Evolutionary conservation across 2,113 vertebrate genomes (phyloP).

Genomic region (Kryptolebias marmoratus): DNA sequence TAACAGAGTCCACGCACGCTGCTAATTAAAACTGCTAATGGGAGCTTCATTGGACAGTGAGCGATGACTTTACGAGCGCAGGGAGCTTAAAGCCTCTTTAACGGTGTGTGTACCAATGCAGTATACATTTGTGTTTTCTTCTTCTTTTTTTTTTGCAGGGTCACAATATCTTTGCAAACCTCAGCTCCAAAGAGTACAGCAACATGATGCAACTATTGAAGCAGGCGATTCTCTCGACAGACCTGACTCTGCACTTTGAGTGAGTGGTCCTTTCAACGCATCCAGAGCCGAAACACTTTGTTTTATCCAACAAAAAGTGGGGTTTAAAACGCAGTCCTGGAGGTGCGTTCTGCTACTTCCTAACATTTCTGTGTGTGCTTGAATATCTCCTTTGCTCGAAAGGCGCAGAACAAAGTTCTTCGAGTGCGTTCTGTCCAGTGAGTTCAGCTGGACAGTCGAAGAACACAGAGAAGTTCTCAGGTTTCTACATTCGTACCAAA

Average conservation of each 20-base stretch:
- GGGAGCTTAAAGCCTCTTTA: slow-evolving; percentile 16
- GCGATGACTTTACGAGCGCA: slow-evolving; percentile 56
- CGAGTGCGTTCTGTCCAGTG: slow-evolving; percentile 75
- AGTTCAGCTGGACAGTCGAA: slow-evolving; percentile 81
- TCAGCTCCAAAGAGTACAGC: slow-evolving; percentile 84
- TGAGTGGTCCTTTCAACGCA: slow-evolving; percentile 61
- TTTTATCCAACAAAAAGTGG: neutral
- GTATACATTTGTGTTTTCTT: slow-evolving; percentile 29
- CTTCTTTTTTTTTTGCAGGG: slow-evolving; percentile 66
- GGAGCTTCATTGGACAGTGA: slow-evolving; percentile 62
- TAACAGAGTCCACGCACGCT: slow-evolving; percentile 49
- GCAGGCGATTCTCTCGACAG: slow-evolving; percentile 84
- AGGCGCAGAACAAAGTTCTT: slow-evolving; percentile 82
- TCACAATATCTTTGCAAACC: slow-evolving; percentile 85
- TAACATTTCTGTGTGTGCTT: slow-evolving; percentile 19
- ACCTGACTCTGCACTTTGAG: slow-evolving; percentile 85
- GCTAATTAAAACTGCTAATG: slow-evolving; percentile 68
- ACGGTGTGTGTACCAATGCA: neutral
- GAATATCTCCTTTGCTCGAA: slow-evolving; percentile 39
- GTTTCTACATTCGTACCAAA: slow-evolving; percentile 52
- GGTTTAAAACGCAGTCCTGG: neutral
- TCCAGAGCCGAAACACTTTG: neutral
- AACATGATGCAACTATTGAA: slow-evolving; percentile 86
- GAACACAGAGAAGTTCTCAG: slow-evolving; percentile 79
- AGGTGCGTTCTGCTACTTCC: neutral